Evolutionary conservation across 2,797 vertebrate species (phyloP).

Genomic region (Aldrovandia affinis): DNA sequence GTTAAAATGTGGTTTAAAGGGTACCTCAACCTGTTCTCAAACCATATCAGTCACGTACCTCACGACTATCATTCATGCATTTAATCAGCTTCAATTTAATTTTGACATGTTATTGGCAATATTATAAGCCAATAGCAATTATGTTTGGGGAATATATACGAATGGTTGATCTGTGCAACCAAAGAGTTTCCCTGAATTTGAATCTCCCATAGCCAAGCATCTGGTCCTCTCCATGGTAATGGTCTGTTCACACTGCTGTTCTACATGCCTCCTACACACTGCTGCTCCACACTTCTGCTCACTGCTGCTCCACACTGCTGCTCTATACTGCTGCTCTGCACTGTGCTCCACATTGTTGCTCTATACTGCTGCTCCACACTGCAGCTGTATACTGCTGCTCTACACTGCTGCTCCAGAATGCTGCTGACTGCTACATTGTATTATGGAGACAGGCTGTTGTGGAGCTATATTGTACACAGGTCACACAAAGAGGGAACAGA

Average conservation of each 20-base stretch:
- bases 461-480: slow-evolving; percentile 6
- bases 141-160: too few species aligned
- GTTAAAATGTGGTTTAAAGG: neutral
- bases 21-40: neutral
- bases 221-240: neutral
- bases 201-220: neutral
- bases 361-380: too few species aligned
- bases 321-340: too few species aligned
- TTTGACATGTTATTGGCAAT: too few species aligned
- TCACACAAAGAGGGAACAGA: neutral
- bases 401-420: too few species aligned
- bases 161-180: neutral
- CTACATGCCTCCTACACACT: neutral
- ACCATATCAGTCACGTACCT: neutral
- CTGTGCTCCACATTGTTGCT: too few species aligned
- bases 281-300: neutral
- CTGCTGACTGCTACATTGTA: neutral
- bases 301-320: too few species aligned
- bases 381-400: too few species aligned
- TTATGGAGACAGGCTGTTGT: neutral
- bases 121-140: too few species aligned
- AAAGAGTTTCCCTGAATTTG: neutral
- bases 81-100: too few species aligned
- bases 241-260: neutral
- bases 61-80: neutral